A percentile compares a stretch with the other conserved stretches of the same genome.
Evolutionary conservation across 1,140 invertebrate species (phyloP).

Genomic region (Papilio xuthus): DNA sequence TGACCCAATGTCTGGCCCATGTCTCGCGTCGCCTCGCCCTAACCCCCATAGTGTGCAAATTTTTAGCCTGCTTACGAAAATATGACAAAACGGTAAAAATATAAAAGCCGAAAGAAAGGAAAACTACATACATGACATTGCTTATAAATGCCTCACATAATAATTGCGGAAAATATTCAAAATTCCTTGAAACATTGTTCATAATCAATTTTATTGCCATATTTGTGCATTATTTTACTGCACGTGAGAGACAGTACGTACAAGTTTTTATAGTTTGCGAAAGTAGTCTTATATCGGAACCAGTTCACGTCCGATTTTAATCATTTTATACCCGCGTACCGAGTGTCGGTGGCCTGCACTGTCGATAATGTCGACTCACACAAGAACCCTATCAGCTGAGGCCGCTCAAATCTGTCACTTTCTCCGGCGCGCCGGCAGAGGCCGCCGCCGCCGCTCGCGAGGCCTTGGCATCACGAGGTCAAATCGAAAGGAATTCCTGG

Average conservation of each 20-base stretch:
- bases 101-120: neutral
- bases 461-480: conserved; percentile 1
- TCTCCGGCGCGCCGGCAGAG: conserved; percentile 26
- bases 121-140: neutral
- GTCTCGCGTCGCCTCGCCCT: neutral
- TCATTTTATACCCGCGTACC: neutral
- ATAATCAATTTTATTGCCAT: neutral
- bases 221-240: neutral
- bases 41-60: neutral
- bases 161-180: neutral
- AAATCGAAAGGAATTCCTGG: conserved; percentile 3
- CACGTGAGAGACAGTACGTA: neutral
- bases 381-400: neutral
- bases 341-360: neutral
- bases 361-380: neutral
- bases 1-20: conserved; percentile 22
- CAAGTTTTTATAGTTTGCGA: neutral
- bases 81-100: neutral
- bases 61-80: neutral
- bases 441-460: neutral
- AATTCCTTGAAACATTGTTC: neutral
- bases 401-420: conserved; percentile 18
- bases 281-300: neutral
- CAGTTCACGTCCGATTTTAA: neutral
- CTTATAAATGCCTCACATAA: neutral